Base-by-base conservation (phyloP, 1,140 invertebrate species). In the Popillia japonica region DNA sequence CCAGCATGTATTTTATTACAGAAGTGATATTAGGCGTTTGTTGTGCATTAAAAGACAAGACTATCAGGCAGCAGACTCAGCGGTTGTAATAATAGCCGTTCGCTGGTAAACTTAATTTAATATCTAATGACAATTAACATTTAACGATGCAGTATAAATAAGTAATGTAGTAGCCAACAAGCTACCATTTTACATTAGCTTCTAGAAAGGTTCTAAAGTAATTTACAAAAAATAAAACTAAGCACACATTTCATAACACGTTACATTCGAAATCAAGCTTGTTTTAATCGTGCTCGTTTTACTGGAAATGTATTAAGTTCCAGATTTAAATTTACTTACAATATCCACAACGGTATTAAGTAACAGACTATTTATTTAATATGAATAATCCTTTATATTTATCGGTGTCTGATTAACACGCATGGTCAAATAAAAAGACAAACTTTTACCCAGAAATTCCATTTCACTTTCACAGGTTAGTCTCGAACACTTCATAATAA, bases 401-500 rank as follows among this genome's bases (percentile, higher is more conserved):
- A 14, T 22, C 14, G 17, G 17, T n/a, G 17, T n/a, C 9, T 41
- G 40, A 74, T 74, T 74, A 74, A 20, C 72, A 74, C 34, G 41
- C 64, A 22, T 72, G n/a, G 34, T 4, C 14, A 72, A 27, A 23
- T 27, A 72, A 34, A 72, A 72, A 72, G 72, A 23, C 34, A 14
- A 34, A 44, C 72, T 74, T 74, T 74, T 74, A 40, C 34, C 27
- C 41, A 74, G 14, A 40, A 74, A 74, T 74, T 41, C 72, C 72
- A 74, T 74, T 74, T 41, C 72, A 40, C 72, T 74, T 74, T 74
- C 72, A 74, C 72, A 41, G 8, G 61, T 68, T 9, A 22, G 61
- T 22, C 17, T 27, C 20, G 20, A 34, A 8, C 6, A 64, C 59
- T 6, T 22, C 61, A 14, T 68, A 68, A 68, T 22, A 68, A 17